Percentiles rank a stretch among this genome's conserved stretches.
These are phyloP conservation scores for Cordylochernes scorpioides DNA, from an alignment of 2,888 invertebrate species.

Conservation along the genomic window DNA sequence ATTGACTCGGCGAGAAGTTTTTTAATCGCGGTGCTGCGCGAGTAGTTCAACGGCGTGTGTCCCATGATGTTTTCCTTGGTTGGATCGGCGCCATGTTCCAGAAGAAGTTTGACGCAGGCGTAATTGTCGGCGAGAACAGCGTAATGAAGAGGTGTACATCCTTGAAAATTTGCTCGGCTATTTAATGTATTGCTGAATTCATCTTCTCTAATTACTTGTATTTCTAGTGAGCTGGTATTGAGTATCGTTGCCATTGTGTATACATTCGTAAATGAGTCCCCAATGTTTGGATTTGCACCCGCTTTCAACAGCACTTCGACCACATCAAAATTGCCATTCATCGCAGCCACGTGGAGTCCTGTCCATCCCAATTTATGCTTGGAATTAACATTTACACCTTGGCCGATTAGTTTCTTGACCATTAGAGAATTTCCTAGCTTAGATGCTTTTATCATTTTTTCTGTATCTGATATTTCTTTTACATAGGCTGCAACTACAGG, in stretches of 20 bases:
- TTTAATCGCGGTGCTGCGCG: constrained; percentile 35
- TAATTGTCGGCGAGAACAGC: constrained; percentile 46
- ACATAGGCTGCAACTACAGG: no score
- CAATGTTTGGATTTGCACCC: constrained; percentile 50
- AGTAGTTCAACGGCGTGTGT: constrained; percentile 44
- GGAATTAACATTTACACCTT: constrained; percentile 25
- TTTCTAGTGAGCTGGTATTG: constrained; percentile 41
- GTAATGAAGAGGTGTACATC: constrained; percentile 67
- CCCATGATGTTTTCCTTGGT: constrained; percentile 47
- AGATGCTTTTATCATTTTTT: no score
- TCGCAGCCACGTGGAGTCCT: constrained; percentile 51
- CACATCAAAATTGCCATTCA: constrained; percentile 35
- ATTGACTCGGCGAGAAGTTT: constrained; percentile 32
- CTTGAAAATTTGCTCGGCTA: constrained; percentile 42
- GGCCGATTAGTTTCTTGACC: constrained; percentile 4
- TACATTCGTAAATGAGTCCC: constrained; percentile 45
- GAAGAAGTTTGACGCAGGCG: constrained; percentile 33
- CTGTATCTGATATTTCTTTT: no score
- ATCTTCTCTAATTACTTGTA: constrained; percentile 36
- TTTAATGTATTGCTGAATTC: constrained; percentile 42
- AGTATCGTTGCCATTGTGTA: constrained; percentile 35
- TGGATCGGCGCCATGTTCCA: constrained; percentile 35
- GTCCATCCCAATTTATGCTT: constrained; percentile 62
- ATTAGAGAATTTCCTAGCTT: no score
- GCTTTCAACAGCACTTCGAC: constrained; percentile 25